Base-by-base conservation (phyloP, 2,888 invertebrate species). In the Drosophila imparisetae region DNA sequence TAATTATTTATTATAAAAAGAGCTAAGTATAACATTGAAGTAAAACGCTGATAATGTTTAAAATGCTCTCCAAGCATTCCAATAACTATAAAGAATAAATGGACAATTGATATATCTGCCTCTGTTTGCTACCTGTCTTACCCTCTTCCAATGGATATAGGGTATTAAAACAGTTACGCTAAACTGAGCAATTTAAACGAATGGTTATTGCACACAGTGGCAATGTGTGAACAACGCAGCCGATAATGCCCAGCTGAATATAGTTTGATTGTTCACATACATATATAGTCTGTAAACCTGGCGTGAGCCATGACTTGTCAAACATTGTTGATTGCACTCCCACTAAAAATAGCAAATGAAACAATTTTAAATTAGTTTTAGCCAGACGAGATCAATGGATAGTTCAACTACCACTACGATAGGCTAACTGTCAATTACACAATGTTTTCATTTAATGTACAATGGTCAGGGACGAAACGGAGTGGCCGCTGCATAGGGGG, bases 231-330 rank as follows among this genome's bases (percentile, higher is more conserved):
- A 40, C 57, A 61, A 49, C 81, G 40, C 68, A 86, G 65, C 59
- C 76, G 83, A 52, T 65, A 48, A 60, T 58, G 69, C 38, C 40
- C 84, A 81, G 78, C 69, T 81, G 81, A 68, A 58, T 77, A 67
- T 80, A 68, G 66, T 71, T 72, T 69, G 24, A 74, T 42, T 69
- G 70, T 72, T 81, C 69, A 78, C 69, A 72, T 73, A 59, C 75
- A 68, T 73, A 59, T 75, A 68, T 68, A 50, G 15, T 49, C 59
- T 45, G 69, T 62, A 45, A 68, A 85, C 82, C 68, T 68, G 68
- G 75, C 61, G 61, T 67, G 74, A 71, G 70, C 50, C 73, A 77
- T 68, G 48, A 30, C 53, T 34, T 48, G 45, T 66, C 66, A 66
- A 50, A 27, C 50, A 15, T 48, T 32, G 21, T 21, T 67, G 40